A percentile compares a stretch with the other conserved stretches of the same genome.
These are phyloP conservation scores for Lemur catta DNA, from an alignment of 2,797 vertebrate genomes.

Conservation along the genomic window DNA sequence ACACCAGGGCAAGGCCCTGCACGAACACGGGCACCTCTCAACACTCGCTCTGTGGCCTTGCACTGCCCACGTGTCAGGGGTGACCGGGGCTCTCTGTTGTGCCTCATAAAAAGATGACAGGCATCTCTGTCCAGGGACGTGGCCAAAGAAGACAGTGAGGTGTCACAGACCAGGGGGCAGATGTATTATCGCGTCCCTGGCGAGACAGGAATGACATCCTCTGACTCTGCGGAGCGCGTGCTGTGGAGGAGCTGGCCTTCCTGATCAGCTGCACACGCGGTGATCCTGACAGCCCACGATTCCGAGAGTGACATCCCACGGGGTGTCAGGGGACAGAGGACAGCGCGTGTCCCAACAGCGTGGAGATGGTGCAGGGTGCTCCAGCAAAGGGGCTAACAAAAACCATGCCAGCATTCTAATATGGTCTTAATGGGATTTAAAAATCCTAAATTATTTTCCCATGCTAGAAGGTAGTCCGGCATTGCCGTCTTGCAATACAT, in stretches of 20 bases:
- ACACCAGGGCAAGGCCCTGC: slow-evolving; percentile 30
- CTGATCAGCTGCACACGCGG: background rate
- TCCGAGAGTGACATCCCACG: rapidly evolving
- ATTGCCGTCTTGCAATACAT: background rate
- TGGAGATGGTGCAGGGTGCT: background rate
- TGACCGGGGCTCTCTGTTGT: slow-evolving; percentile 52
- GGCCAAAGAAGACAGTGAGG: slow-evolving; percentile 64
- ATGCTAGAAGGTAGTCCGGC: background rate
- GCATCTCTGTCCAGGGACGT: slow-evolving; percentile 68
- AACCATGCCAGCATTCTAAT: background rate
- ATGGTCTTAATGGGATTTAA: slow-evolving; percentile 37
- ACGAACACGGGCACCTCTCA: background rate
- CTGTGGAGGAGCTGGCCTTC: background rate
- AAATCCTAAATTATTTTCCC: background rate
- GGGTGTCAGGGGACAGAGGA: background rate
- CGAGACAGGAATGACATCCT: slow-evolving; percentile 71
- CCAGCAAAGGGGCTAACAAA: background rate
- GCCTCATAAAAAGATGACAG: slow-evolving; percentile 76
- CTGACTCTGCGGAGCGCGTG: slow-evolving; percentile 70
- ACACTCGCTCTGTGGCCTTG: background rate
- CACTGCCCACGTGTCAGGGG: slow-evolving; percentile 13
- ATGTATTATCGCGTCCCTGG: slow-evolving; percentile 74
- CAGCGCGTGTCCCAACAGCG: background rate
- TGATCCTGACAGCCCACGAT: slow-evolving; percentile 64
- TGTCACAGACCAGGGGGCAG: slow-evolving; percentile 76